phyloP scores from a whole-genome alignment of 2,113 vertebrate genomes.

The Eulacestoma nigropectus region DNA sequence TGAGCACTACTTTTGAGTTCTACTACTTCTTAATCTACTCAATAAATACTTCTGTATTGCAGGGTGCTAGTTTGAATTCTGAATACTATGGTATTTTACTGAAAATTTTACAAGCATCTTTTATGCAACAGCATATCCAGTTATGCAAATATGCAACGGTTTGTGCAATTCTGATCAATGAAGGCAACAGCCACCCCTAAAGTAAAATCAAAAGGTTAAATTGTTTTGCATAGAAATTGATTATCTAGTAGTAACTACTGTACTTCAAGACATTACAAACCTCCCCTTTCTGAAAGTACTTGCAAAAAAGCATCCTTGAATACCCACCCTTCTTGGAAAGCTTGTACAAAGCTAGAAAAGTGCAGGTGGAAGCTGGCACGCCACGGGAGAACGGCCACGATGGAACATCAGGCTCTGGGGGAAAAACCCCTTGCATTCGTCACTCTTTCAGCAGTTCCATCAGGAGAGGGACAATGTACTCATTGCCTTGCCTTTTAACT shows the following conservation, averaged over 20 bases:
- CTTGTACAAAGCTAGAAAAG: not conserved
- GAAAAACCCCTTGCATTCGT: not conserved
- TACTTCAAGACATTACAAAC: not conserved
- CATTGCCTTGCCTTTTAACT: not conserved
- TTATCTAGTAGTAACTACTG: not conserved
- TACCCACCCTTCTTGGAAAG: not conserved
- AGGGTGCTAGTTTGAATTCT: not conserved
- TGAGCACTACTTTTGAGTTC: not conserved
- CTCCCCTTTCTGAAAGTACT: not conserved
- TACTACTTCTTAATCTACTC: not conserved
- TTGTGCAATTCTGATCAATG: not conserved
- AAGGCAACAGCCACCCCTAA: not conserved
- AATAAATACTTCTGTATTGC: not conserved
- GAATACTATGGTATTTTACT: not conserved
- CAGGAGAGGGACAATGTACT: not conserved
- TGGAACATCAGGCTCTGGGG: not conserved
- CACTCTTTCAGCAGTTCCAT: not conserved
- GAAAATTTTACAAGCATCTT: not conserved
- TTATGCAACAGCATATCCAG: not conserved
- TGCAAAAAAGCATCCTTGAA: not conserved
- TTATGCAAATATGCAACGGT: not conserved
- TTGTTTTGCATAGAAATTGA: not conserved
- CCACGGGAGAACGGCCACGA: fast-evolving
- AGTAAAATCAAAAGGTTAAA: not conserved
- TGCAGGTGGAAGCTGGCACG: not conserved